Base-by-base conservation (phyloP, 2,797 vertebrate species). In the Macropus fuliginosus region DNA sequence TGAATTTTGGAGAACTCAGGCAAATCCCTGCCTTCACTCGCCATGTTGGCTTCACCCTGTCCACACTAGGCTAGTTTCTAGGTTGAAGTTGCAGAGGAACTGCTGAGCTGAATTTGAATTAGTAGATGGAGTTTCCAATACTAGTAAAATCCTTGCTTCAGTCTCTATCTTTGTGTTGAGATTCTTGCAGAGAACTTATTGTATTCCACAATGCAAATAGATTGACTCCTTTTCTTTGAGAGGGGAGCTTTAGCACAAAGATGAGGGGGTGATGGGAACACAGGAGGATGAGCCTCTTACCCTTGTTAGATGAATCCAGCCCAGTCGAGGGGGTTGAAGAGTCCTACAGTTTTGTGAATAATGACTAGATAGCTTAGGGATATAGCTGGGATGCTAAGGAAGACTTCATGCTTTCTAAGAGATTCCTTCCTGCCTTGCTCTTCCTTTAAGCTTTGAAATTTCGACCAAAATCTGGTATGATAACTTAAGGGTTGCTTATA, bases 371-470 rank as follows among this genome's bases (percentile, higher is more conserved):
- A n/a, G 31, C 14, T 59, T 31, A 91, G 55, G 90, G 54, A 92
- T 46, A 92, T 59, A 28, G 24, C 55, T 95, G 55, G n/a, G n/a
- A 91, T 95, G 87, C 50, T 2, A 46, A 50, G 54, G 40, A 54
- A n/a, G 24, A 93, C 29, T 56, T n/a, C 52, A 21, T 91, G 18
- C 34, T 55, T 94, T 12, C 54, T 34, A 34, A 1, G 91, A 89
- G 92, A 93, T 91, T 96, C 62, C n/a, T 59, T 96, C 12, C 18
- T 81, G n/a, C 34, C 34, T 74, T 94, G 24, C 16, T 90, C 91
- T 96, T 62, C 0, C 54, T 93, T 93, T 54, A 57, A 81, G 56
- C 95, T 97, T 97, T 91, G 94, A 95, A 93, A 81, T 90, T 90
- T 92, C 92, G 66, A 55, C 96, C 54, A 97, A 96, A 24, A 89